phyloP scores from a whole-genome alignment of 2,888 invertebrate species.

The Ectemnius continuus region DNA sequence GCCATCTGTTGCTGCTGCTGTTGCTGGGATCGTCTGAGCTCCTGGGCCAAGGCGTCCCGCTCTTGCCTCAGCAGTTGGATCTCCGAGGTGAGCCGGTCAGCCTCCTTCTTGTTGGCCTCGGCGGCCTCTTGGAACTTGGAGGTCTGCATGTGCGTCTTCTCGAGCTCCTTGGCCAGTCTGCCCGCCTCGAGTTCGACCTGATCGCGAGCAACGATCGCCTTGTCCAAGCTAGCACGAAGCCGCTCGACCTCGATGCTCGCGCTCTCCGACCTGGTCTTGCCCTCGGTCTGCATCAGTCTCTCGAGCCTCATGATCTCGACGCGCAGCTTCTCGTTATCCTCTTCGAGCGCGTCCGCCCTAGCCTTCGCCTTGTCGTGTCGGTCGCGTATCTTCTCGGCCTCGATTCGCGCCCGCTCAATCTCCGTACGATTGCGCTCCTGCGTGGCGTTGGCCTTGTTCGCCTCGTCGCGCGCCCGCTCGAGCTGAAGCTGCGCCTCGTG shows the following conservation, averaged over 20 bases:
- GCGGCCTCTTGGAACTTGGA: constrained; percentile 91
- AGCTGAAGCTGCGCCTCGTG: constrained; percentile 90
- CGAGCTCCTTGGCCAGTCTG: constrained; percentile 89
- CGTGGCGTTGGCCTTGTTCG: constrained; percentile 85
- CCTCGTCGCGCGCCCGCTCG: constrained; percentile 88
- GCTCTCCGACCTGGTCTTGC: constrained; percentile 80
- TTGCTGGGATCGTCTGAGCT: constrained; percentile 83
- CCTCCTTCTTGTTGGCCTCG: constrained; percentile 90
- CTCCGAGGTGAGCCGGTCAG: constrained; percentile 90
- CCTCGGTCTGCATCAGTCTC: constrained; percentile 80
- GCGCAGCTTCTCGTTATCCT: constrained; percentile 87
- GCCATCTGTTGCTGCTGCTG: constrained; percentile 84
- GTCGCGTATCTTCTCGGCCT: constrained; percentile 92
- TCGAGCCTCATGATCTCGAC: constrained; percentile 84
- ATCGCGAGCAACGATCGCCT: constrained; percentile 89
- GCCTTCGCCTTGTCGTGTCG: constrained; percentile 90
- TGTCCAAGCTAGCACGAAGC: constrained; percentile 91
- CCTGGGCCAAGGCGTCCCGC: constrained; percentile 85
- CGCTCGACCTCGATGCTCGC: constrained; percentile 87
- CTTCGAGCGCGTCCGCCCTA: constrained; percentile 84
- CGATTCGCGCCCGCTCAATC: constrained; percentile 90
- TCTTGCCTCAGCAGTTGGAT: constrained; percentile 90
- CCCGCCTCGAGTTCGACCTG: constrained; percentile 92
- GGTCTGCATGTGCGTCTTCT: constrained; percentile 91
- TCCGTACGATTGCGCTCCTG: constrained; percentile 91